Conservation (phyloP, 2,113 vertebrate species). For the Poeciliopsis turrubarensis region DNA sequence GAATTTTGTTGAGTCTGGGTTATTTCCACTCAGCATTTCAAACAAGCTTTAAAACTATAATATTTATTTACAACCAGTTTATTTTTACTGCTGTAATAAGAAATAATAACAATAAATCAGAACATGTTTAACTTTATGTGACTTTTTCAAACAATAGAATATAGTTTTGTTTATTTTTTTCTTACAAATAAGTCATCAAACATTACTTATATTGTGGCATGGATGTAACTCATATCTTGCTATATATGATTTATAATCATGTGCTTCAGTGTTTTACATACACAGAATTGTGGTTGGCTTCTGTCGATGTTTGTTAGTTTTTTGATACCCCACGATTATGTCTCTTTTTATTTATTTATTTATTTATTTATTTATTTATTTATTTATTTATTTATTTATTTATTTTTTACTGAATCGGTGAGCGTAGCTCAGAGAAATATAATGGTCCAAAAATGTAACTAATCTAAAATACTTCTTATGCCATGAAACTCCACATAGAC, state of each 20-base stretch:
- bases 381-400: too few species aligned
- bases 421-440: not conserved
- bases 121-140: not conserved
- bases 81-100: not conserved
- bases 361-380: too few species aligned
- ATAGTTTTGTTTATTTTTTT: not conserved
- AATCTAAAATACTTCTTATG: too few species aligned
- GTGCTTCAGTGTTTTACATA: not conserved
- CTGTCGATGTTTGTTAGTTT: not conserved
- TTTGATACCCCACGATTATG: not conserved
- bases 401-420: not conserved
- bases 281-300: not conserved
- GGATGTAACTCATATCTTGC: not conserved
- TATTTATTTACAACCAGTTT: not conserved
- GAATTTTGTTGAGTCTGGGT: not conserved
- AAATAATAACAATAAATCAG: not conserved
- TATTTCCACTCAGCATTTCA: not conserved
- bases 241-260: not conserved
- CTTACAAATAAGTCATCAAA: not conserved
- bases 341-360: too few species aligned
- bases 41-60: not conserved
- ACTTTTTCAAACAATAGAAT: not conserved
- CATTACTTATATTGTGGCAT: not conserved
- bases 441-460: not conserved
- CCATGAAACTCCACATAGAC: too few species aligned